phyloP scores from a whole-genome alignment of 2,113 vertebrate species.

The Bungarus multicinctus region DNA sequence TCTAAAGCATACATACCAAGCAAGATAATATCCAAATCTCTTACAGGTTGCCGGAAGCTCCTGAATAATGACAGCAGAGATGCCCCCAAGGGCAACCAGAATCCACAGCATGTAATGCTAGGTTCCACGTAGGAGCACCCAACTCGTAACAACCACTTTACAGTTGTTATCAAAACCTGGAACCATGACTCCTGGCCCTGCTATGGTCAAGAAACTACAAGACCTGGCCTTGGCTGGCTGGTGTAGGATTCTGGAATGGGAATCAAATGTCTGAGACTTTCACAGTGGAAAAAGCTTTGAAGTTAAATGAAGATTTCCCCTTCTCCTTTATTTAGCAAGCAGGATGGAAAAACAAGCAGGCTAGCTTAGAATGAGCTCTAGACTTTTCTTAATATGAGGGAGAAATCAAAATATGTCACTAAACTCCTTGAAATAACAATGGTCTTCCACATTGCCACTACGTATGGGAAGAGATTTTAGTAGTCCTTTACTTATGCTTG shows the following conservation, averaged over 20 bases:
- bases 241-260: background rate
- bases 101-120: background rate
- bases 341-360: too few species aligned
- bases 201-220: background rate
- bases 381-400: too few species aligned
- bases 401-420: too few species aligned
- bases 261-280: background rate
- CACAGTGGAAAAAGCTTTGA: too few species aligned
- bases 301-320: too few species aligned
- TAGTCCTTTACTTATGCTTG: background rate
- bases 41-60: background rate
- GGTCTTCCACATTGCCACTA: too few species aligned
- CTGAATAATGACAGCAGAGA: background rate
- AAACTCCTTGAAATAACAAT: too few species aligned
- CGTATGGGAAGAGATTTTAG: background rate
- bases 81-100: background rate
- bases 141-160: background rate
- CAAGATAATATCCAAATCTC: background rate
- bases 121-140: background rate
- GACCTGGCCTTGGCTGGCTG: background rate
- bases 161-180: background rate
- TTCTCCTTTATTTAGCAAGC: too few species aligned
- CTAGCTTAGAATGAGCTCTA: too few species aligned
- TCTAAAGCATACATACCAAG: background rate
- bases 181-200: background rate